Percentiles rank a stretch among this genome's conserved stretches.
Evolutionary conservation across 2,113 vertebrate species (phyloP).

Genomic region (Amblyopsis rosae): DNA sequence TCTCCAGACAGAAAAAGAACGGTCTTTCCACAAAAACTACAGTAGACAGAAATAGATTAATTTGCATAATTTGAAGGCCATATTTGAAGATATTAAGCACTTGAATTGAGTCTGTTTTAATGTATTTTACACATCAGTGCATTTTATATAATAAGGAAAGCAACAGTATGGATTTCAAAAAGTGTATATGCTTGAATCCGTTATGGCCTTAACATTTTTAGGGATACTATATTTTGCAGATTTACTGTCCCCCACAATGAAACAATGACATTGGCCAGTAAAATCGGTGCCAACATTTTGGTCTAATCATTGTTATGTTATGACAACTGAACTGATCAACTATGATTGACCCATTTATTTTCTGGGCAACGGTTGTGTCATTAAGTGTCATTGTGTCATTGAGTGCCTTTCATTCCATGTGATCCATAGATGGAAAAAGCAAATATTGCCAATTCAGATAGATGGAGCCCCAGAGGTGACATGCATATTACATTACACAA

Average conservation of each 20-base stretch:
- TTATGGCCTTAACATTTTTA: conserved; percentile 25
- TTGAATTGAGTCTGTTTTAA: conserved; percentile 41
- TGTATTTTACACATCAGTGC: conserved; percentile 7
- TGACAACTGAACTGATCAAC: background rate
- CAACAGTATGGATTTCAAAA: conserved; percentile 22
- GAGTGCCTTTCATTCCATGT: no score
- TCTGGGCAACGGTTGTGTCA: background rate
- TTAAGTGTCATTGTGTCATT: no score
- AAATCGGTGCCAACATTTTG: no score
- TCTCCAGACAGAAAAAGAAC: conserved; percentile 47
- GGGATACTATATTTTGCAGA: background rate
- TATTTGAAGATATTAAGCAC: conserved; percentile 55
- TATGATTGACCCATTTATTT: background rate
- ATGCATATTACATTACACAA: no score
- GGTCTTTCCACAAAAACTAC: conserved; percentile 42
- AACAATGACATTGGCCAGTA: no score
- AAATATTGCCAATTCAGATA: no score
- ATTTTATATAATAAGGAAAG: conserved; percentile 31
- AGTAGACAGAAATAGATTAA: conserved; percentile 44
- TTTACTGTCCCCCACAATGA: no score
- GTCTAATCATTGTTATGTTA: no score
- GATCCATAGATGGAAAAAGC: no score
- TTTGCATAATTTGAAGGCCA: conserved; percentile 49
- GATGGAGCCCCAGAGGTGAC: no score
- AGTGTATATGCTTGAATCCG: conserved; percentile 5